Conservation (phyloP, 2,888 invertebrate genomes). For the Chrysotoxum bicinctum region DNA sequence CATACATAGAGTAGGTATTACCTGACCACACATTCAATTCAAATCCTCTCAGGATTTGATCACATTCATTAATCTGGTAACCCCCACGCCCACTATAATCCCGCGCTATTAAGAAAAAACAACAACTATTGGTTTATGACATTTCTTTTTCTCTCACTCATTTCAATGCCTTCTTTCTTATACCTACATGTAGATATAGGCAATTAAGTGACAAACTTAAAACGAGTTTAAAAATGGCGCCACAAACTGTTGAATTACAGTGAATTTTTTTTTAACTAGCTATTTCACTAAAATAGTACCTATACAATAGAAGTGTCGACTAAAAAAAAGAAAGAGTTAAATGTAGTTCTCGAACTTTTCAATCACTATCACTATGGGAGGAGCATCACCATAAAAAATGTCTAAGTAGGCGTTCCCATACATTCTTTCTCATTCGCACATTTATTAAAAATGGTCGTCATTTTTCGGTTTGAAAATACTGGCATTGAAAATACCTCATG, state of each 20-base stretch:
- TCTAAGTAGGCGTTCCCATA: constrained; percentile 37
- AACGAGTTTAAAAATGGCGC: constrained; percentile 1
- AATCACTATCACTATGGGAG: constrained; percentile 20
- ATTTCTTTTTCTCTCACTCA: background rate
- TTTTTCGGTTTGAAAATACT: constrained; percentile 24
- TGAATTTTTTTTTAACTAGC: background rate
- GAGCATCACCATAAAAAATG: constrained; percentile 35
- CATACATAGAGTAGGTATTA: too few species aligned
- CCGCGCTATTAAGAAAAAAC: background rate
- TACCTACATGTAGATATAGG: too few species aligned
- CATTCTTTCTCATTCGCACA: constrained; percentile 31
- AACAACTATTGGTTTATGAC: background rate
- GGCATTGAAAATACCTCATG: constrained; percentile 20
- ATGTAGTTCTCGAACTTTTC: background rate
- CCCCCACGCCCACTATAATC: background rate
- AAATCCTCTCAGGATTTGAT: background rate
- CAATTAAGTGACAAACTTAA: background rate
- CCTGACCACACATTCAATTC: background rate
- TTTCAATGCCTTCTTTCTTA: background rate
- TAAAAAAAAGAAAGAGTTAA: background rate
- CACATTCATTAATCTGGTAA: background rate
- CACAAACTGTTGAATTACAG: background rate
- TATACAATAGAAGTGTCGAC: background rate
- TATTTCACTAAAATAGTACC: background rate
- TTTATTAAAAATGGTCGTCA: constrained; percentile 64